Percentiles rank a stretch among this genome's conserved stretches.
phyloP scores from a whole-genome alignment of 2,888 invertebrate genomes.

The Galerucella pusilla region DNA sequence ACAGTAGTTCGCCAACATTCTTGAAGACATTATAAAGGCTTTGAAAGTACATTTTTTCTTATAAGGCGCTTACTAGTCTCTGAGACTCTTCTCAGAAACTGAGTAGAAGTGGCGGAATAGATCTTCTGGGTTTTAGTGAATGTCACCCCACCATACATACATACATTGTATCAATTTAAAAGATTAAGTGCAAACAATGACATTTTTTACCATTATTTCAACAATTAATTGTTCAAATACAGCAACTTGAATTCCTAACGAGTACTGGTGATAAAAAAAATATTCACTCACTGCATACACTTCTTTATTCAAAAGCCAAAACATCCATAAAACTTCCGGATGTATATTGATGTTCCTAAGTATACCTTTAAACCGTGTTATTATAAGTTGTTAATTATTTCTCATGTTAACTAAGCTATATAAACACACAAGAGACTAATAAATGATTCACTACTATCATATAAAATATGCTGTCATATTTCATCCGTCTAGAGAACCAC shows the following conservation, averaged over 20 bases:
- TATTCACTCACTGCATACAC: not conserved
- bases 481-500: not conserved
- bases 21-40: no score
- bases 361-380: not conserved
- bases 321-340: not conserved
- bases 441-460: conserved; percentile 1
- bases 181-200: no score
- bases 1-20: no score
- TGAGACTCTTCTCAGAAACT: no score
- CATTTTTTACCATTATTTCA: no score
- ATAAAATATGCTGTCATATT: conserved; percentile 2
- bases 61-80: no score
- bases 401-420: not conserved
- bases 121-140: no score
- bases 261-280: not conserved
- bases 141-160: no score
- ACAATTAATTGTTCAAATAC: not conserved
- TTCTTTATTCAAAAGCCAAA: not conserved
- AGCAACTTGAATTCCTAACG: not conserved
- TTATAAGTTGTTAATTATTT: not conserved
- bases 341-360: not conserved
- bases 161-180: no score
- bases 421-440: not conserved
- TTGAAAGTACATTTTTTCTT: no score
- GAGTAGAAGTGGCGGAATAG: no score